Percentiles rank a stretch among this genome's conserved stretches.
Conservation (phyloP, 2,113 vertebrate genomes). For the Phasianus colchicus region DNA sequence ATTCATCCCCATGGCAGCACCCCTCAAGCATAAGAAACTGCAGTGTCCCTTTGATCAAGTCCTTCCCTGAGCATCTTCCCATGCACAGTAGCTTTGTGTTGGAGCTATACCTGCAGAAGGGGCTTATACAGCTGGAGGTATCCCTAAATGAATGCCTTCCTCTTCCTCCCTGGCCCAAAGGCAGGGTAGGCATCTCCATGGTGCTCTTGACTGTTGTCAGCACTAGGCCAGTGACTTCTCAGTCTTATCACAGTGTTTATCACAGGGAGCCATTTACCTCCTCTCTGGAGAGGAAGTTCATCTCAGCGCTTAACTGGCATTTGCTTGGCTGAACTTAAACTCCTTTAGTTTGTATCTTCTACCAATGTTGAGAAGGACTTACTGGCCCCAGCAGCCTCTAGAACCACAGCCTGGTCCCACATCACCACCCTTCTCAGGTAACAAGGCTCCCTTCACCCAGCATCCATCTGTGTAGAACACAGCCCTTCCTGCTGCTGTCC, state of each 20-base stretch:
- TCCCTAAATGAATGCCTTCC: no score
- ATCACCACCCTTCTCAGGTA: background rate
- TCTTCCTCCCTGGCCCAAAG: background rate
- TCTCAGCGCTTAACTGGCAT: background rate
- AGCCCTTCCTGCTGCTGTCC: background rate
- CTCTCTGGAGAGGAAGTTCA: background rate
- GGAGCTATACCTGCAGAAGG: background rate
- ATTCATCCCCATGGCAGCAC: no score
- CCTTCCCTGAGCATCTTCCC: background rate
- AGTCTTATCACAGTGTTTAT: background rate
- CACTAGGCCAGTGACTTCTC: accelerated
- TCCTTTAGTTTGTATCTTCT: background rate
- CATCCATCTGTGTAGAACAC: background rate
- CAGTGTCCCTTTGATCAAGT: background rate
- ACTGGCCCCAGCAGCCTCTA: background rate
- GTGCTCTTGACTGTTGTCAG: accelerated
- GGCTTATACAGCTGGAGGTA: background rate
- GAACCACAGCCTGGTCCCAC: background rate
- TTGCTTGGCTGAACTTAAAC: background rate
- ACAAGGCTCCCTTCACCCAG: background rate
- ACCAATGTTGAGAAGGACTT: background rate
- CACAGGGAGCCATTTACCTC: accelerated
- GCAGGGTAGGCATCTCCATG: background rate
- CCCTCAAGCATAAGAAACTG: background rate
- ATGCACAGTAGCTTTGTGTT: background rate